Evolutionary conservation across 2,113 vertebrate genomes (phyloP).

Genomic region (Todiramphus saurophagus): DNA sequence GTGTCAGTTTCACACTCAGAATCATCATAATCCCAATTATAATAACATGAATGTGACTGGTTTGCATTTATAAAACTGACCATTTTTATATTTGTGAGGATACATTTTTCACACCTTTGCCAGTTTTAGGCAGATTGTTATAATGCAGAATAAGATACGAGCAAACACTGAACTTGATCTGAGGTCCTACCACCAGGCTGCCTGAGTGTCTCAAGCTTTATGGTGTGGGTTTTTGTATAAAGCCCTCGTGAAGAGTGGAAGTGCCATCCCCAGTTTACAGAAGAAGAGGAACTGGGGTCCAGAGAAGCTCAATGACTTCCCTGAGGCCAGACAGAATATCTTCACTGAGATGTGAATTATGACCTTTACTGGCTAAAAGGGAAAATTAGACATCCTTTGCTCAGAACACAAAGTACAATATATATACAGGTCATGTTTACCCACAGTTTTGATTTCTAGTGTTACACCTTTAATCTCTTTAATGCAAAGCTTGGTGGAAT

Average conservation of each 20-base stretch:
- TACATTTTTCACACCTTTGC: not conserved
- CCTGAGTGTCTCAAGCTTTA: not conserved
- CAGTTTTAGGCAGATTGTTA: not conserved
- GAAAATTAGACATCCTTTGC: not conserved
- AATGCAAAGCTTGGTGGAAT: not conserved
- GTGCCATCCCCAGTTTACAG: not conserved
- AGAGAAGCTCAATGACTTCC: not conserved
- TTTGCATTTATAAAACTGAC: not conserved
- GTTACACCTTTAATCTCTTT: not conserved
- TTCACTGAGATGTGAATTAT: not conserved
- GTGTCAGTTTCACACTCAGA: not conserved
- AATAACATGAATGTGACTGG: not conserved
- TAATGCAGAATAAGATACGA: not conserved
- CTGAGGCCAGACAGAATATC: not conserved
- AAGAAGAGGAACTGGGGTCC: not conserved
- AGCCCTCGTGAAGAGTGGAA: not conserved
- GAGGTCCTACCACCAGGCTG: not conserved
- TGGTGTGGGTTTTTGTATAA: not conserved
- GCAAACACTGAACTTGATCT: not conserved
- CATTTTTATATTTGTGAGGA: not conserved
- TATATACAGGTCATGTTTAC: not conserved
- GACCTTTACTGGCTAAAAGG: not conserved
- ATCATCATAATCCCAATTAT: not conserved
- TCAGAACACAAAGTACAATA: not conserved
- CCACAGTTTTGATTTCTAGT: not conserved